A percentile compares a stretch with the other conserved stretches of the same genome.
Evolutionary conservation across 2,797 vertebrate genomes (phyloP).

Genomic region (Microtus obscurus): DNA sequence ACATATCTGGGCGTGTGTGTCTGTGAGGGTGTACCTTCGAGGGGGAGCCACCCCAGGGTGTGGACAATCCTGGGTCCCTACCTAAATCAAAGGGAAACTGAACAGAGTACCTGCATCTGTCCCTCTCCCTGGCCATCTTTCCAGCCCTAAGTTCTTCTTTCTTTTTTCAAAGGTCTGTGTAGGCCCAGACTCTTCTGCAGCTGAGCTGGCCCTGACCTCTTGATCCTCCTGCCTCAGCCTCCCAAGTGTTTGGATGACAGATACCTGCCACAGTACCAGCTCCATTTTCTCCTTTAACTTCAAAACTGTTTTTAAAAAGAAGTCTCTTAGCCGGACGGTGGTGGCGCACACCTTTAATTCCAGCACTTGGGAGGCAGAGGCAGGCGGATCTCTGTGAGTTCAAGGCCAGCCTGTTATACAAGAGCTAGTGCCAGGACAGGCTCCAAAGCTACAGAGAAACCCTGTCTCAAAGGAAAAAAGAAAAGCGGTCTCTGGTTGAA

Average conservation of each 20-base stretch:
- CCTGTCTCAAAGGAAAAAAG: no score
- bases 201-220: neutral
- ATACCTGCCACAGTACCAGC: accelerated
- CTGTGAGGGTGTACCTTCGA: neutral
- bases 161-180: neutral
- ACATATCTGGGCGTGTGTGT: neutral
- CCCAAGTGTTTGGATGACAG: neutral
- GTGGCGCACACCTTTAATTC: no score
- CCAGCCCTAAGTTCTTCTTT: neutral
- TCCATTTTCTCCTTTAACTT: neutral
- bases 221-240: neutral
- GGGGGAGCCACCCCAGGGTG: neutral
- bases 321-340: neutral
- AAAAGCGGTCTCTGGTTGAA: no score
- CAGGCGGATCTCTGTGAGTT: no score
- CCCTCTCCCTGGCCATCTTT: neutral
- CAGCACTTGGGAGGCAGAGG: no score
- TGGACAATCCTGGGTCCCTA: neutral
- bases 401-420: no score
- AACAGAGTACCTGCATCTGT: no score
- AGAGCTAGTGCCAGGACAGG: no score
- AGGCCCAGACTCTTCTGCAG: no score
- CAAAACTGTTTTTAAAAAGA: neutral
- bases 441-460: no score
- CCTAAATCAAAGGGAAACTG: neutral